Conservation (phyloP, 2,888 invertebrate species). For the Euproctis similis region DNA sequence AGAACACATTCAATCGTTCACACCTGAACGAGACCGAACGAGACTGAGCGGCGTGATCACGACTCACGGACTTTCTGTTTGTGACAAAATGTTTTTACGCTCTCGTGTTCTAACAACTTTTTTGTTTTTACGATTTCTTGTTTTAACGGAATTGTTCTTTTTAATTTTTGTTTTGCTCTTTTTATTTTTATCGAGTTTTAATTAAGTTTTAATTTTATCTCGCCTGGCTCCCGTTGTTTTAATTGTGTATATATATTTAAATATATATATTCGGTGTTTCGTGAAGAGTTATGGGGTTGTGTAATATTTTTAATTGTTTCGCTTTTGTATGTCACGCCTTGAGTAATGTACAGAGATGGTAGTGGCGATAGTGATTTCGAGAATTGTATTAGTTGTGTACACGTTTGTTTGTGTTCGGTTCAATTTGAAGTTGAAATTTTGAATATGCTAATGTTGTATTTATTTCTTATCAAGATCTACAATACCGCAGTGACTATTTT, state of each 20-base stretch:
- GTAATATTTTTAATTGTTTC: constrained; percentile 34
- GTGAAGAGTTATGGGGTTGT: constrained; percentile 39
- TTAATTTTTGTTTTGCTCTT: constrained; percentile 6
- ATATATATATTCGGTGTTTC: constrained; percentile 37
- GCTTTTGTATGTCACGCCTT: constrained; percentile 17
- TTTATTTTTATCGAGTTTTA: constrained; percentile 46
- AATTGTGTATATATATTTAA: constrained; percentile 50
- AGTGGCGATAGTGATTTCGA: constrained; percentile 14
- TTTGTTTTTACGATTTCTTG: constrained; percentile 2
- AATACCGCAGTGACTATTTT: background rate
- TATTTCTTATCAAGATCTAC: background rate
- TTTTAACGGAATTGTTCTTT: constrained; percentile 3
- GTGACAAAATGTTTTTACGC: constrained; percentile 61
- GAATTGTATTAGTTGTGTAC: constrained; percentile 8
- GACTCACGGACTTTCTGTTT: constrained; percentile 33
- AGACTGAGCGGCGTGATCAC: too few relatives aligned
- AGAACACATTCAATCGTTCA: constrained; percentile 26
- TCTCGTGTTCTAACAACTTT: constrained; percentile 21
- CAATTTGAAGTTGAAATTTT: background rate
- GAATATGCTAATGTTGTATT: background rate
- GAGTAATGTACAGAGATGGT: constrained; percentile 23
- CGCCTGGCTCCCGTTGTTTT: constrained; percentile 53
- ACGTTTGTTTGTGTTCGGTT: background rate
- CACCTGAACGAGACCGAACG: constrained; percentile 23
- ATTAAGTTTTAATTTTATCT: constrained; percentile 73